These are phyloP conservation scores for Sesia apiformis DNA, from an alignment of 2,888 invertebrate genomes.

Conservation along the genomic window DNA sequence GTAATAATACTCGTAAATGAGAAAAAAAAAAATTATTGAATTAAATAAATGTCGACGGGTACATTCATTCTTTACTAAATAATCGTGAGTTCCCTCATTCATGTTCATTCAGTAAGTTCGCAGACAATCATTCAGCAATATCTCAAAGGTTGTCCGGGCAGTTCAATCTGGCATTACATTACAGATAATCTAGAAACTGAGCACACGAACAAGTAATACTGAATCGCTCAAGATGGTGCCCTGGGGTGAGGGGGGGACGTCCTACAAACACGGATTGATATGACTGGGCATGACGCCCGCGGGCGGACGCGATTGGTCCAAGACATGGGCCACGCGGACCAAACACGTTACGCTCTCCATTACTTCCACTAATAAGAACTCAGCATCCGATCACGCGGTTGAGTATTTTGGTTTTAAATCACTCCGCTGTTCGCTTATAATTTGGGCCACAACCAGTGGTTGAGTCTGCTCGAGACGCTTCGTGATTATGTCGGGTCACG, in stretches of 20 bases:
- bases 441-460: constrained; percentile 7
- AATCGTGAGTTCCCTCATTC: too few species aligned
- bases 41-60: too few species aligned
- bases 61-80: too few species aligned
- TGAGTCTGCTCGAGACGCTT: constrained; percentile 6
- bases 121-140: not conserved
- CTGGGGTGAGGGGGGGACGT: constrained; percentile 18
- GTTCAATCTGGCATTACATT: not conserved
- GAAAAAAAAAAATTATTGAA: too few species aligned
- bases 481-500: constrained; percentile 53
- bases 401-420: too few species aligned
- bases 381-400: too few species aligned
- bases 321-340: not conserved
- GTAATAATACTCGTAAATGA: too few species aligned
- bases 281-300: constrained; percentile 45
- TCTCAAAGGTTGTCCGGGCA: not conserved
- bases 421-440: constrained; percentile 6
- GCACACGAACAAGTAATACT: constrained; percentile 23
- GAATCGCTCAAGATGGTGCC: constrained; percentile 10
- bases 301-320: constrained; percentile 12
- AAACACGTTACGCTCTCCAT: not conserved
- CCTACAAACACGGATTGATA: constrained; percentile 50
- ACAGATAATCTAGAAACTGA: not conserved
- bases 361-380: too few species aligned
- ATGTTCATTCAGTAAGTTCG: too few species aligned